These are phyloP conservation scores for Anagyrus pseudococci DNA, from an alignment of 2,888 invertebrate genomes.

Conservation along the genomic window DNA sequence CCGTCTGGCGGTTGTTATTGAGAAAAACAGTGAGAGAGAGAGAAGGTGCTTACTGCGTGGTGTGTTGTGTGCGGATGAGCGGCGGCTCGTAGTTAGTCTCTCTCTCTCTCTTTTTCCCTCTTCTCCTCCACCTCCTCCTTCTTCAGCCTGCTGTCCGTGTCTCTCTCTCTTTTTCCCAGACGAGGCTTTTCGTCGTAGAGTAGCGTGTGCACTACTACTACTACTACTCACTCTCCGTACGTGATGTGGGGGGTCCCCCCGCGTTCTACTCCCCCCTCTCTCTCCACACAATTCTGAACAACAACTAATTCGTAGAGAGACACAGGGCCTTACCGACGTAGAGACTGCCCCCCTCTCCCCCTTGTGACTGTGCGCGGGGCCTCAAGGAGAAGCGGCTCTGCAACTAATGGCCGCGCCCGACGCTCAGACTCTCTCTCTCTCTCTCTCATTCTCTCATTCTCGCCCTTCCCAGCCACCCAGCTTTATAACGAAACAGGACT, in stretches of 20 bases:
- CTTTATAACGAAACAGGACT: too few species aligned
- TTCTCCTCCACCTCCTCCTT: neutral
- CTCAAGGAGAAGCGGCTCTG: too few species aligned
- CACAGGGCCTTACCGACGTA: too few species aligned
- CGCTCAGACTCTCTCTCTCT: neutral
- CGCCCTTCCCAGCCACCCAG: neutral
- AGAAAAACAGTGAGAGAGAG: too few species aligned
- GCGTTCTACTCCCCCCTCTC: neutral
- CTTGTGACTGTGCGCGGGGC: too few species aligned
- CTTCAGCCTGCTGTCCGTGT: neutral
- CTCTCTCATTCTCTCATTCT: neutral
- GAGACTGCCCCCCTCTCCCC: too few species aligned
- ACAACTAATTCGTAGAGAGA: too few species aligned
- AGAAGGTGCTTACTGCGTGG: too few species aligned
- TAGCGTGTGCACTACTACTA: too few species aligned
- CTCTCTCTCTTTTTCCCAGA: constrained; percentile 13
- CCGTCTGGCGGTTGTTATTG: constrained; percentile 22
- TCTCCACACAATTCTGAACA: neutral
- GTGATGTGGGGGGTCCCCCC: neutral
- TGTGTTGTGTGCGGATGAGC: too few species aligned
- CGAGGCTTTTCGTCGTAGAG: neutral
- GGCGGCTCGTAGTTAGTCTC: neutral
- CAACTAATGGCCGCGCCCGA: neutral
- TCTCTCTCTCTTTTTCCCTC: constrained; percentile 2
- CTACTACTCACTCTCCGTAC: too few species aligned